A percentile compares a stretch with the other conserved stretches of the same genome.
phyloP scores from a whole-genome alignment of 2,888 invertebrate genomes.

The Caenorhabditis drosophilae region DNA sequence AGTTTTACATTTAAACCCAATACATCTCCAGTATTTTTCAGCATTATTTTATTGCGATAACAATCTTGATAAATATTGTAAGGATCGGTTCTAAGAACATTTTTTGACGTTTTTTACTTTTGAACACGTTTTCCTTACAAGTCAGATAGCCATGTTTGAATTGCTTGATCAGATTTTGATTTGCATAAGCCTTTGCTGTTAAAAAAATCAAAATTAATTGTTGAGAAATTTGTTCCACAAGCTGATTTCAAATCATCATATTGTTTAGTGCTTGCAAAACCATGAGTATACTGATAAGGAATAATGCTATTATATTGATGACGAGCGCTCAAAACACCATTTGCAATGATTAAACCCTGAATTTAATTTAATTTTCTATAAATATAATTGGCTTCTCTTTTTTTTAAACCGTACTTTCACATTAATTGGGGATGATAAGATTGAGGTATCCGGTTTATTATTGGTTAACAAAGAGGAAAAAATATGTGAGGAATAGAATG shows the following conservation, averaged over 20 bases:
- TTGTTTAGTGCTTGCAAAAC: slow-evolving; percentile 45
- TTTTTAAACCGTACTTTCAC: too few relatives aligned
- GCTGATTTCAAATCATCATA: slow-evolving; percentile 46
- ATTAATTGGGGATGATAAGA: slow-evolving; percentile 10
- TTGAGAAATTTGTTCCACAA: slow-evolving; percentile 32
- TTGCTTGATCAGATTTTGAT: slow-evolving; percentile 27
- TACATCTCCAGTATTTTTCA: slow-evolving; percentile 10
- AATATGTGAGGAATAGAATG: slow-evolving; percentile 30
- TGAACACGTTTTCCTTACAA: not conserved
- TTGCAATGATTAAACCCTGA: slow-evolving; percentile 49
- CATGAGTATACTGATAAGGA: slow-evolving; percentile 43
- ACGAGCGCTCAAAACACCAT: slow-evolving; percentile 44
- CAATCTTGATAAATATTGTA: slow-evolving; percentile 48
- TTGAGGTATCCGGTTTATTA: slow-evolving; percentile 13
- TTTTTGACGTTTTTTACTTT: slow-evolving; percentile 2
- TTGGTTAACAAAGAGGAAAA: slow-evolving; percentile 22
- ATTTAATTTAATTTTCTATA: too few relatives aligned
- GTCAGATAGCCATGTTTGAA: slow-evolving; percentile 22
- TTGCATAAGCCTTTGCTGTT: slow-evolving; percentile 20
- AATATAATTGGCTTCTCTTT: too few relatives aligned
- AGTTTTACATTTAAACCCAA: slow-evolving; percentile 21
- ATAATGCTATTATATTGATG: slow-evolving; percentile 48
- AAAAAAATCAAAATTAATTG: slow-evolving; percentile 34
- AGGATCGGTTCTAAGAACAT: slow-evolving; percentile 27
- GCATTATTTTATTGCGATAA: slow-evolving; percentile 22